Percentiles rank a stretch among this genome's conserved stretches.
phyloP scores from a whole-genome alignment of 2,797 vertebrate genomes.

The Knipowitschia caucasica region DNA sequence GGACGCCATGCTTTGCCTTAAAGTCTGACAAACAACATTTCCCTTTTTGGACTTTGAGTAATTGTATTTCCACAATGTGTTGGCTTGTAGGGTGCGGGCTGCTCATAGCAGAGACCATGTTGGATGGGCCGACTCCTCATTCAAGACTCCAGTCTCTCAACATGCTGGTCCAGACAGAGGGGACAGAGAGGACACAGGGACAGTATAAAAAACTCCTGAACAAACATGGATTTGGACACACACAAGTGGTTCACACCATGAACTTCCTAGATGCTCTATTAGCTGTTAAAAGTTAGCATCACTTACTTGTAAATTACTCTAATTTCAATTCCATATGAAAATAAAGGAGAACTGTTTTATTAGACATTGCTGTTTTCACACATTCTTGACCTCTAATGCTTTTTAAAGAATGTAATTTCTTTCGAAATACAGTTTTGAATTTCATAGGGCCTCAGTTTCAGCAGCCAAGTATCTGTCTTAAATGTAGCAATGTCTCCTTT shows the following conservation, averaged over 20 bases:
- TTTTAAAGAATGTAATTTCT: slow-evolving; percentile 40
- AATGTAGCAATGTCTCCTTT: slow-evolving; percentile 44
- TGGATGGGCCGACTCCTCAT: slow-evolving; percentile 50
- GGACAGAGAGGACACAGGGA: slow-evolving; percentile 57
- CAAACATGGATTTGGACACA: slow-evolving; percentile 50
- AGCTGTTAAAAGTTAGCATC: slow-evolving; percentile 40
- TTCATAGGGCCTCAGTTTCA: slow-evolving; percentile 29
- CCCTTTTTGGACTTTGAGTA: neutral
- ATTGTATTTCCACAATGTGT: slow-evolving; percentile 19
- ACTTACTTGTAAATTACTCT: no score
- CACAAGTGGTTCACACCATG: slow-evolving; percentile 32
- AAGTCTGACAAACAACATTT: slow-evolving; percentile 45
- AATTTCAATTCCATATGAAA: no score
- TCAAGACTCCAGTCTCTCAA: slow-evolving; percentile 64
- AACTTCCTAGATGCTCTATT: slow-evolving; percentile 58
- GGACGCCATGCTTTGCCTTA: slow-evolving; percentile 77
- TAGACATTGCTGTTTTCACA: slow-evolving; percentile 8
- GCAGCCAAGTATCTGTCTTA: slow-evolving; percentile 54
- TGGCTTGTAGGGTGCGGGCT: slow-evolving; percentile 60
- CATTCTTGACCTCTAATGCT: slow-evolving; percentile 20
- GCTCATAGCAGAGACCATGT: slow-evolving; percentile 68
- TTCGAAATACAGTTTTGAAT: slow-evolving; percentile 35
- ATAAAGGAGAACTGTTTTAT: neutral
- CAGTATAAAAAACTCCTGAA: slow-evolving; percentile 61
- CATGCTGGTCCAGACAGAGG: slow-evolving; percentile 63